Evolutionary conservation across 2,797 vertebrate species (phyloP).

Genomic region (Mormyrus hasselquistii): DNA sequence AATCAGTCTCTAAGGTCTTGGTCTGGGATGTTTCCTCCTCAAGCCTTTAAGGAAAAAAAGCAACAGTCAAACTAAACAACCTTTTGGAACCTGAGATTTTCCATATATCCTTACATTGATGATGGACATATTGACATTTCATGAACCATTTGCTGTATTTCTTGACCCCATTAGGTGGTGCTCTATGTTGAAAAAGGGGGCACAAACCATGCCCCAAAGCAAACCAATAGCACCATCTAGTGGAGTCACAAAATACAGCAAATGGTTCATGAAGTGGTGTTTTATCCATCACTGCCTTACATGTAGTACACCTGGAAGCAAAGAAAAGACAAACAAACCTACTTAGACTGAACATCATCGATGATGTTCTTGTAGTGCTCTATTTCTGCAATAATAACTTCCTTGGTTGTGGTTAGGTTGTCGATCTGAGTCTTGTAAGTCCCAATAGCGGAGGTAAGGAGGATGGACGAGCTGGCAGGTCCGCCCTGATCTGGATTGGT

Average conservation of each 20-base stretch:
- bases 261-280: background rate
- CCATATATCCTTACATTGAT: background rate
- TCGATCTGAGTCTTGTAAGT: constrained; percentile 54
- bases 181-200: background rate
- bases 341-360: constrained; percentile 50
- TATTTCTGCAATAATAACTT: constrained; percentile 52
- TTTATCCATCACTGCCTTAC: background rate
- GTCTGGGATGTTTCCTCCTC: constrained; percentile 46
- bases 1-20: constrained; percentile 49
- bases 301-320: background rate
- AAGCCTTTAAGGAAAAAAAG: constrained; percentile 33
- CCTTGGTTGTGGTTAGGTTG: constrained; percentile 43
- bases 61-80: background rate
- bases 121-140: background rate
- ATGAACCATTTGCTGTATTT: background rate
- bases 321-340: background rate
- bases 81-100: background rate
- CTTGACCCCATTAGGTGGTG: background rate
- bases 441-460: constrained; percentile 53
- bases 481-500: constrained; percentile 50
- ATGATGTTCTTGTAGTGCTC: constrained; percentile 53
- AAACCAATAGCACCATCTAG: background rate
- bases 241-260: background rate
- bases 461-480: constrained; percentile 44
- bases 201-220: background rate